phyloP scores from a whole-genome alignment of 2,888 invertebrate genomes.

The Frankliniella intonsa region DNA sequence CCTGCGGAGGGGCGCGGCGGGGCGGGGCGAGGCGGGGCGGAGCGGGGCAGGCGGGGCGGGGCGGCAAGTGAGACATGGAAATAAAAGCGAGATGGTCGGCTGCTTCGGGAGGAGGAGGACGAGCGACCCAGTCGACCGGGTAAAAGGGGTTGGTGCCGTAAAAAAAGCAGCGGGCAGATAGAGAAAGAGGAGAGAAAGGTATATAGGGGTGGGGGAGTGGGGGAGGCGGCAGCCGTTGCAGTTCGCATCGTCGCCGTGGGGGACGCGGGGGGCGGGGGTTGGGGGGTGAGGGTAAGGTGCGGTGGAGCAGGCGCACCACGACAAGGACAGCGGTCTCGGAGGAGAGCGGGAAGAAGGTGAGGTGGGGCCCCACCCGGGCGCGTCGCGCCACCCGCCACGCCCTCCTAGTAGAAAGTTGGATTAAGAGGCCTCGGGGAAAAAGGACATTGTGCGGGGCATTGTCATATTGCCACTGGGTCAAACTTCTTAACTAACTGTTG shows the following conservation, averaged over 20 bases:
- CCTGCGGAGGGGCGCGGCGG: neutral
- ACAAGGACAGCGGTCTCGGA: neutral
- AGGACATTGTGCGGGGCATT: neutral
- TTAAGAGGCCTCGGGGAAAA: slow-evolving; percentile 15
- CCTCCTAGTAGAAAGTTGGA: neutral
- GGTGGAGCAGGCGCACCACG: neutral
- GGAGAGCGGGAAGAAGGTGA: neutral
- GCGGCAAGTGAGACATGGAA: neutral
- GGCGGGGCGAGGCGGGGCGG: too few species aligned
- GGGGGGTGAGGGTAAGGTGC: neutral
- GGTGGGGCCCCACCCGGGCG: too few species aligned
- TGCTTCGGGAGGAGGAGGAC: neutral
- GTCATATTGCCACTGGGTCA: slow-evolving; percentile 21
- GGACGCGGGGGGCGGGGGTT: neutral
- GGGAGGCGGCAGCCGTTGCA: neutral
- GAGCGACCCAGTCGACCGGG: neutral
- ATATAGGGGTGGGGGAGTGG: neutral
- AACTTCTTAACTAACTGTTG: slow-evolving; percentile 25
- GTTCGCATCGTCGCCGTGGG: neutral
- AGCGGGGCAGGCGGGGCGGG: neutral
- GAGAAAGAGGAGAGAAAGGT: neutral
- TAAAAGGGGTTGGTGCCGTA: neutral
- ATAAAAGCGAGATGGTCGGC: neutral
- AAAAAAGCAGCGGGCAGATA: neutral
- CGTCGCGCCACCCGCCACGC: neutral